These are phyloP conservation scores for Tenebrosternarchus preto DNA, from an alignment of 2,113 vertebrate genomes.

Conservation along the genomic window DNA sequence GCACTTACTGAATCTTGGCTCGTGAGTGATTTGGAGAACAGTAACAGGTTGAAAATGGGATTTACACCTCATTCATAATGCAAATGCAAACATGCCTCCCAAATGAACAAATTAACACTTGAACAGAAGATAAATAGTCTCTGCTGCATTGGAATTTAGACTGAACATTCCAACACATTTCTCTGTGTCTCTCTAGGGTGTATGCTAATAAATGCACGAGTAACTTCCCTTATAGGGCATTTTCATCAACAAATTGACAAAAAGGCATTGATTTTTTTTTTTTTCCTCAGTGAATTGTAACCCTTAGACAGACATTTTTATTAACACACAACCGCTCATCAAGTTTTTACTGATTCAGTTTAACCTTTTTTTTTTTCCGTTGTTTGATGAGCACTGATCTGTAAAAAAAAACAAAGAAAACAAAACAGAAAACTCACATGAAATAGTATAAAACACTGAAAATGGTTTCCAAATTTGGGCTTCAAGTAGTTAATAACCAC, in stretches of 20 bases:
- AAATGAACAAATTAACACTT: constrained; percentile 76
- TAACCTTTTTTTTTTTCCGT: background rate
- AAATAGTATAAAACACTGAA: background rate
- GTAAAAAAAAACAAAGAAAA: background rate
- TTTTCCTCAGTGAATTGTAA: constrained; percentile 14
- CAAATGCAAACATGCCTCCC: constrained; percentile 73
- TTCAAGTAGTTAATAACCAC: too few relatives aligned
- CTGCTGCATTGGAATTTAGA: constrained; percentile 75
- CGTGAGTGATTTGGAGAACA: constrained; percentile 68
- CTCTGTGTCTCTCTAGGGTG: constrained; percentile 57
- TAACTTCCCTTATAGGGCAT: constrained; percentile 44
- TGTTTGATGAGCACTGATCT: background rate
- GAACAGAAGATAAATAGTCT: constrained; percentile 78
- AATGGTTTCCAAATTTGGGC: too few relatives aligned
- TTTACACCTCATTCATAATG: constrained; percentile 73
- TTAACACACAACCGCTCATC: background rate
- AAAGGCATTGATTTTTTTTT: constrained; percentile 23
- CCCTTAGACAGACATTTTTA: background rate
- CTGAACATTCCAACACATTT: constrained; percentile 73
- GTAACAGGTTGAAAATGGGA: constrained; percentile 69
- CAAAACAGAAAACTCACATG: too few relatives aligned
- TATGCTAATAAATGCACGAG: constrained; percentile 71
- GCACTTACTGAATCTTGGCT: constrained; percentile 62
- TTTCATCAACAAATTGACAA: constrained; percentile 10
- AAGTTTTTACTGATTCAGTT: background rate